Conservation (phyloP, 2,888 invertebrate genomes). For the Coleophora flavipennella region DNA sequence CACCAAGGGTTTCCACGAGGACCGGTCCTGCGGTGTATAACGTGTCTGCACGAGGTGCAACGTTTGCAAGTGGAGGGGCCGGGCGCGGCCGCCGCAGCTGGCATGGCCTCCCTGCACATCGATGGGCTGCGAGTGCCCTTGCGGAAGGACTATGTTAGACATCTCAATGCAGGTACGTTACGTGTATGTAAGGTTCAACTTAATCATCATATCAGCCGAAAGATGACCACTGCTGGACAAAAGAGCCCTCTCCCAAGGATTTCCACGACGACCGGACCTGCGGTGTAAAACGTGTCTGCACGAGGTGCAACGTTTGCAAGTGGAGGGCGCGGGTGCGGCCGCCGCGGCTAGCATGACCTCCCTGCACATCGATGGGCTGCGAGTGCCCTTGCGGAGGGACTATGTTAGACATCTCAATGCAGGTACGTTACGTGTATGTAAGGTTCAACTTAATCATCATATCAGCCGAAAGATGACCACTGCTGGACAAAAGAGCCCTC, state of each 20-base stretch:
- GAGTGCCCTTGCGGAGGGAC: conserved; percentile 87
- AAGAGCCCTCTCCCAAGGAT: no score
- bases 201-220: no score
- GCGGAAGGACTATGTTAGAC: conserved; percentile 85
- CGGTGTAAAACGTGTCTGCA: conserved; percentile 88
- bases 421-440: no score
- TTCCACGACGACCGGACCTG: no score
- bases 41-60: conserved; percentile 89
- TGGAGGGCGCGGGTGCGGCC: conserved; percentile 81
- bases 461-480: no score
- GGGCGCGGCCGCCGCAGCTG: conserved; percentile 69
- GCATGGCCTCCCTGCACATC: conserved; percentile 81
- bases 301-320: conserved; percentile 89
- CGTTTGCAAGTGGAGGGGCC: conserved; percentile 86
- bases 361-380: conserved; percentile 84
- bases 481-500: no score
- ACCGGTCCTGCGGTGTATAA: no score
- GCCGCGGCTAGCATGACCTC: conserved; percentile 70
- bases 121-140: conserved; percentile 86
- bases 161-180: conserved; percentile 79
- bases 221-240: no score
- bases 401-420: conserved; percentile 83
- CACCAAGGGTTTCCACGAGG: no score
- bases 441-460: no score
- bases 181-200: no score